phyloP scores from a whole-genome alignment of 2,113 vertebrate species.

The Lepus europaeus region DNA sequence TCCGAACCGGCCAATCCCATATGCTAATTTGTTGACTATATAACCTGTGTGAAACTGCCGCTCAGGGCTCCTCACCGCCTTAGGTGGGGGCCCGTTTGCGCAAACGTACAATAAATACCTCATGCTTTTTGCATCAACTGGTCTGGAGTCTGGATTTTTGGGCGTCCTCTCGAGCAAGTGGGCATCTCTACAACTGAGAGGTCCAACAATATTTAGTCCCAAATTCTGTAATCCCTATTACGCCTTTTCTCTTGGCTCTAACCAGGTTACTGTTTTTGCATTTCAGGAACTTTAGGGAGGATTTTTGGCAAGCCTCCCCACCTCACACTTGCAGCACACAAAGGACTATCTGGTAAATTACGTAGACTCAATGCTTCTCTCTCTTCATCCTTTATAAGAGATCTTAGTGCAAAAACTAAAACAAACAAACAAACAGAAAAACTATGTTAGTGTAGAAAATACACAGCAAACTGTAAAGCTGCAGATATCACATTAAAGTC shows the following conservation, averaged over 20 bases:
- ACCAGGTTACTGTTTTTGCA: neutral
- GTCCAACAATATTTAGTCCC: rapidly evolving
- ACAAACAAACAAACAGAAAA: neutral
- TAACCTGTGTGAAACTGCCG: too few species aligned
- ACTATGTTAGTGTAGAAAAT: neutral
- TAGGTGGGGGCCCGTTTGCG: too few species aligned
- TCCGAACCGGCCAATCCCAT: too few species aligned
- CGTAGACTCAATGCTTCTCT: neutral
- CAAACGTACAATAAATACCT: too few species aligned
- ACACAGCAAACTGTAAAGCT: neutral
- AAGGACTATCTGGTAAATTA: neutral
- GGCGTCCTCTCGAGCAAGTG: too few species aligned
- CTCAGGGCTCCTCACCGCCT: too few species aligned
- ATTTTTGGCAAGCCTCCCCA: neutral
- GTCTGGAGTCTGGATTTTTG: too few species aligned
- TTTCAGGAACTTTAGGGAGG: neutral
- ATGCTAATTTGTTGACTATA: too few species aligned
- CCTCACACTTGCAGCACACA: neutral
- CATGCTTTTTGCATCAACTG: too few species aligned
- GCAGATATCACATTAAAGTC: neutral
- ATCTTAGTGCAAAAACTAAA: neutral
- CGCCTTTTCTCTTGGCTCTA: neutral
- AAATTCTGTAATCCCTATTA: neutral
- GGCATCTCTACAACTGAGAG: too few species aligned
- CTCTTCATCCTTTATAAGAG: neutral